A percentile compares a stretch with the other conserved stretches of the same genome.
phyloP scores from a whole-genome alignment of 2,888 invertebrate genomes.

The Clunio marinus region DNA sequence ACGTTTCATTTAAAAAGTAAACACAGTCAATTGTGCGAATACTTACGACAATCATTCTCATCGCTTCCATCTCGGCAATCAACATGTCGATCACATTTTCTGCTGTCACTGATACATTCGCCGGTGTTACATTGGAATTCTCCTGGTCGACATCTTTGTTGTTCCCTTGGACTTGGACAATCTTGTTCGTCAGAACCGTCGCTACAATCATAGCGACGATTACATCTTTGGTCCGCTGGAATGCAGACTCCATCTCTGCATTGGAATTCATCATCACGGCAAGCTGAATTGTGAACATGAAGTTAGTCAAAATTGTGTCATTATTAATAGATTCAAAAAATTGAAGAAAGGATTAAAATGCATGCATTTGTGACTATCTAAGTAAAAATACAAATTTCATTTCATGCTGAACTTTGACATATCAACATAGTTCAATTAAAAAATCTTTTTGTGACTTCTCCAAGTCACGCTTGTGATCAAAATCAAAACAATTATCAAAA shows the following conservation, averaged over 20 bases:
- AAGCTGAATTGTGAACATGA: constrained; percentile 59
- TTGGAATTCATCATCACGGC: constrained; percentile 61
- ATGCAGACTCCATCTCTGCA: constrained; percentile 69
- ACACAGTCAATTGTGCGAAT: not conserved
- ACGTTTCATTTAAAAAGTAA: not conserved
- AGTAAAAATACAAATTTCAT: too few species aligned
- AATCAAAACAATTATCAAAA: too few species aligned
- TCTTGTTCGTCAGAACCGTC: constrained; percentile 65
- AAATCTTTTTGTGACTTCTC: too few species aligned
- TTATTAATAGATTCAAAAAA: too few species aligned
- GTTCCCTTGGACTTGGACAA: constrained; percentile 51
- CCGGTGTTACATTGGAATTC: constrained; percentile 76
- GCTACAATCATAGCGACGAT: constrained; percentile 60
- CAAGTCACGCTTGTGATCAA: too few species aligned
- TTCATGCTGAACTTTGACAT: too few species aligned
- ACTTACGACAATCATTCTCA: constrained; percentile 56
- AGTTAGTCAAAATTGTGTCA: too few species aligned
- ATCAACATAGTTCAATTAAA: too few species aligned
- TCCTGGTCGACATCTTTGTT: constrained; percentile 59
- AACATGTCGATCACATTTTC: constrained; percentile 54
- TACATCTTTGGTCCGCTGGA: constrained; percentile 58
- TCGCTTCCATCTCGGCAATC: constrained; percentile 61
- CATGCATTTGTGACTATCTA: too few species aligned
- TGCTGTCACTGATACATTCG: constrained; percentile 50
- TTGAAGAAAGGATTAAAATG: too few species aligned